Conservation (phyloP, 2,113 vertebrate genomes). For the Tonatia bakeri region DNA sequence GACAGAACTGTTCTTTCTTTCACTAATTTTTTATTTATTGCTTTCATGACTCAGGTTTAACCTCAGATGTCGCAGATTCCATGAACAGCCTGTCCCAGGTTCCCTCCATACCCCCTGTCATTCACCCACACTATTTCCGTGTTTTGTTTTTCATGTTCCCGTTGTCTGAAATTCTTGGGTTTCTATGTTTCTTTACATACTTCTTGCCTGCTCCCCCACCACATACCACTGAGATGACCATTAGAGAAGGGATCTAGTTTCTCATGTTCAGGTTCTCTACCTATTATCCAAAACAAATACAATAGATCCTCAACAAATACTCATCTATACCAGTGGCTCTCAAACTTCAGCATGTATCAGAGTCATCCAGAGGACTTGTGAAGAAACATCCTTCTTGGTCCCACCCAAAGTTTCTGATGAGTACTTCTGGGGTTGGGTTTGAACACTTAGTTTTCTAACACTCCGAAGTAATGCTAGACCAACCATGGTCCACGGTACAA, state of each 20-base stretch:
- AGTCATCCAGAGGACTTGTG: neutral
- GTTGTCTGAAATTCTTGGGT: neutral
- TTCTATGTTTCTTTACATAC: neutral
- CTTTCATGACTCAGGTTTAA: neutral
- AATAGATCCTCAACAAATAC: neutral
- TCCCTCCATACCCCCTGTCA: neutral
- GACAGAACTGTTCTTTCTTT: neutral
- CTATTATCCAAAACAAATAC: neutral
- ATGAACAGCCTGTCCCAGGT: neutral
- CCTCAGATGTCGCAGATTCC: neutral
- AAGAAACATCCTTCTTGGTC: neutral
- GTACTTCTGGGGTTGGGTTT: neutral
- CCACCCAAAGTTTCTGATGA: neutral
- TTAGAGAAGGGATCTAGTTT: neutral
- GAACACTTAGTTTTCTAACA: neutral
- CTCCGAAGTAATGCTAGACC: neutral
- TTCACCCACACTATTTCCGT: neutral
- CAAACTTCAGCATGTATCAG: neutral
- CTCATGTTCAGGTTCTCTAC: neutral
- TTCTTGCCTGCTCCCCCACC: neutral
- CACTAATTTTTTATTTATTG: no score
- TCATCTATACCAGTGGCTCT: neutral
- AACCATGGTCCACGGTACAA: neutral
- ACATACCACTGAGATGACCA: neutral
- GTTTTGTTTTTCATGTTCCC: neutral